Evolutionary conservation across 2,797 vertebrate species (phyloP), one percentile per base, ranked within the genome.

Genomic region (Mycteria americana): DNA sequence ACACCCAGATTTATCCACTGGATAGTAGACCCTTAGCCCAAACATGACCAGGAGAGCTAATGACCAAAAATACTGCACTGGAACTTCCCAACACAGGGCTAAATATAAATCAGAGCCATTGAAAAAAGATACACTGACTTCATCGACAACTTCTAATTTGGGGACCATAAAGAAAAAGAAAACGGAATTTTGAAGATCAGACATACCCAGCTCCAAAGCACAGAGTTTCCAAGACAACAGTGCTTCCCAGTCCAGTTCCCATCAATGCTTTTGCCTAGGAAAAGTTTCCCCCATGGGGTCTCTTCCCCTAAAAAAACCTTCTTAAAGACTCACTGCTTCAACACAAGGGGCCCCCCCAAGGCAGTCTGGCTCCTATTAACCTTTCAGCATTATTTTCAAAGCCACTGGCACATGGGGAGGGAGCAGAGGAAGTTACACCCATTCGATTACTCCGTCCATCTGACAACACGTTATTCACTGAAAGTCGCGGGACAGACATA

Each of bases 141-240:
- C 70, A 93, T 51, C 0, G 2, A 84, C 59, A 73, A 30, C 77
- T 88, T 94, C 87, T 95, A 92, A 84, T 95, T 82, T 18, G 31
- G 79, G 73, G 79, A 67, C 62, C 50, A 62, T 50, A 75, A 83
- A 86, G 74, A 77, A 91, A 81, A 59, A 74, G 51, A 46, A 85
- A 95, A 80, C 92, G 28, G 69, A 37, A 88, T 80, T 91, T 81
- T 88, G 62, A 88, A 89, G 77, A 92, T 79, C 82, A 92, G 75
- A 84, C 43, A 50, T 53, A 92, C 28, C 45, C 77, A 70, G 57
- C 73, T 87, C 68, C 65, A 88, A 82, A 45, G 82, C 57, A 92
- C 28, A 65, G 94, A 94, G 91, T 93, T 94, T 92, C 93, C 95
- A 96, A 96, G 95, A 97, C 92, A 97, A 94, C 86, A 89, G 46